Percentiles rank a stretch among this genome's conserved stretches.
Conservation (phyloP, 2,797 vertebrate genomes). For the Parambassis ranga region DNA sequence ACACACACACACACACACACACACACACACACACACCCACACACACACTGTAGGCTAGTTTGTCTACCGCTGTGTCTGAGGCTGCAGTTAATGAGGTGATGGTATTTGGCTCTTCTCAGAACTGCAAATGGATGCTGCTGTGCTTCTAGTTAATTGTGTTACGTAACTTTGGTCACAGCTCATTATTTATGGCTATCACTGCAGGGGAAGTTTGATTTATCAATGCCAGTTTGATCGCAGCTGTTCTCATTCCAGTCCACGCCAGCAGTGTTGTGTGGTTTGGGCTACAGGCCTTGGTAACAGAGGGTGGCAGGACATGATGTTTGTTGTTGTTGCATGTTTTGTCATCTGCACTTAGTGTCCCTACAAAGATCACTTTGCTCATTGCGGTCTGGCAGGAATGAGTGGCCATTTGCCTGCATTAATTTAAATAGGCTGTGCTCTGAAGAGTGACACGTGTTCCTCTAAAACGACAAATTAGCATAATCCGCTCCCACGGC, state of each 20-base stretch:
- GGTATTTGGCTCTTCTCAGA: constrained; percentile 31
- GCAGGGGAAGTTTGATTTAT: constrained; percentile 52
- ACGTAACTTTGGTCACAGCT: constrained; percentile 36
- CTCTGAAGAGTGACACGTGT: neutral
- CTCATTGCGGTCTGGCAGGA: neutral
- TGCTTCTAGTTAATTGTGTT: constrained; percentile 43
- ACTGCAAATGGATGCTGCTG: constrained; percentile 16
- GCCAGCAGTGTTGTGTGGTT: constrained; percentile 11
- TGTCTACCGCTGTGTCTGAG: neutral
- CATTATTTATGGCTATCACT: constrained; percentile 47
- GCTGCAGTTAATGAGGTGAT: neutral
- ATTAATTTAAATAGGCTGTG: neutral
- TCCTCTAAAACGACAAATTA: neutral
- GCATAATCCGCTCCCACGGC: neutral
- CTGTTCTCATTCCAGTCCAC: constrained; percentile 21
- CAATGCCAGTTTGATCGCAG: constrained; percentile 33
- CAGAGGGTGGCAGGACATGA: neutral
- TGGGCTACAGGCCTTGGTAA: neutral
- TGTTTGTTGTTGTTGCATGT: constrained; percentile 2
- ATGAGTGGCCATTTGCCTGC: neutral
- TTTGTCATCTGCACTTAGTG: neutral
- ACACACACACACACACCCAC: neutral
- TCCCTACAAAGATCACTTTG: neutral
- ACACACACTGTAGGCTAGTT: neutral
- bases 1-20: neutral